Percentiles rank a stretch among this genome's conserved stretches.
Conservation (phyloP, 1,140 invertebrate genomes). For the Muscidifurax raptorellus region DNA sequence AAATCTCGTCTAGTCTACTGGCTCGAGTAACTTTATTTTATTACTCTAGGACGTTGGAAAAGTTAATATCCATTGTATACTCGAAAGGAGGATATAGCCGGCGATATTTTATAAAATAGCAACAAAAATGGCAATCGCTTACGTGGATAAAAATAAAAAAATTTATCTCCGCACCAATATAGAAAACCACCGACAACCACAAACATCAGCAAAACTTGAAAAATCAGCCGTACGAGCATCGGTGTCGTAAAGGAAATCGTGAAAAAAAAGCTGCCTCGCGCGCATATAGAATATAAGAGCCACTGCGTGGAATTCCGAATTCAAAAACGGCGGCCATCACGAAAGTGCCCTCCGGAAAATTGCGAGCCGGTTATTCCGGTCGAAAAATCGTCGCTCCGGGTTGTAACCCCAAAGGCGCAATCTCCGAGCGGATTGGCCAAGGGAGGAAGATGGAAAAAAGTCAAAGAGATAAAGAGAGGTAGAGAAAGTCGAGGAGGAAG, state of each 20-base stretch:
- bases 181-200: too few relatives aligned
- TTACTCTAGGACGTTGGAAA: background rate
- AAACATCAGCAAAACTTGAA: background rate
- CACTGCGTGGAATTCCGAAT: conserved; percentile 7
- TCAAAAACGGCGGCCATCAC: conserved; percentile 21
- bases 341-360: conserved; percentile 23
- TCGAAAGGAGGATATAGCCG: background rate
- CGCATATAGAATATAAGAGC: background rate
- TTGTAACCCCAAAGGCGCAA: conserved; percentile 27
- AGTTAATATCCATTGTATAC: background rate
- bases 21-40: background rate
- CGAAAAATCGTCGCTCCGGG: conserved; percentile 29
- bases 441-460: conserved; percentile 3
- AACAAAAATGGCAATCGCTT: too few relatives aligned
- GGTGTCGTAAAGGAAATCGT: background rate
- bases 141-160: background rate
- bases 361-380: conserved; percentile 33
- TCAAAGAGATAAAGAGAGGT: conserved; percentile 30
- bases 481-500: background rate
- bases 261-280: background rate
- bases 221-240: background rate
- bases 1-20: background rate
- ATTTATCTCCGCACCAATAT: too few relatives aligned
- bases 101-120: too few relatives aligned
- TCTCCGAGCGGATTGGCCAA: conserved; percentile 36